Conservation (phyloP, 92 coral and sea anemone species). For the Actinostola sp. region DNA sequence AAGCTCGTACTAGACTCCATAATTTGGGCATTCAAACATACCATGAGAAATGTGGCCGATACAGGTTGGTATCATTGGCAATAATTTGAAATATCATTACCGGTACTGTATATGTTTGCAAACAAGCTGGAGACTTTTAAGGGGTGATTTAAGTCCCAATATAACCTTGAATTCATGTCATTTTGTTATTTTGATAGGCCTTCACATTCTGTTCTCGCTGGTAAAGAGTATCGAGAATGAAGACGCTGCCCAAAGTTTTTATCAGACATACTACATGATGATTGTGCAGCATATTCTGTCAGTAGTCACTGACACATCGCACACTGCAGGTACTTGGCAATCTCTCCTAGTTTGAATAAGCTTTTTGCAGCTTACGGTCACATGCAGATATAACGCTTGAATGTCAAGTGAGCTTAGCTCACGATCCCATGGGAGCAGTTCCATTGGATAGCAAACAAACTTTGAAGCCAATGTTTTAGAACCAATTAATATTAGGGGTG, state of each 20-base stretch:
- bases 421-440: too few relatives aligned
- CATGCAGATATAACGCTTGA: too few relatives aligned
- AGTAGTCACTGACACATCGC: conserved; percentile 94
- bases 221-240: conserved; percentile 91
- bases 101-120: too few relatives aligned
- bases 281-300: conserved; percentile 91
- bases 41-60: conserved; percentile 99
- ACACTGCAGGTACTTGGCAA: conserved; percentile 82
- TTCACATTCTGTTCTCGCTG: conserved; percentile 86
- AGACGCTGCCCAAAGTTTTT: conserved; percentile 88
- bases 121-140: too few relatives aligned
- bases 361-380: too few relatives aligned
- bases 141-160: too few relatives aligned
- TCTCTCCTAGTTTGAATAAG: background rate
- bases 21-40: conserved; percentile 98
- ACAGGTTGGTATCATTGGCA: conserved; percentile 91
- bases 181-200: conserved; percentile 57
- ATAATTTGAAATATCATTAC: too few relatives aligned
- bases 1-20: conserved; percentile 96
- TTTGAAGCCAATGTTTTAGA: too few relatives aligned
- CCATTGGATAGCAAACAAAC: too few relatives aligned
- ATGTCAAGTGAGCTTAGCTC: too few relatives aligned
- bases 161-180: background rate
- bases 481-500: too few relatives aligned
- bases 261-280: conserved; percentile 92